Base-by-base conservation (phyloP, 2,888 invertebrate species). In the Sipunculus nudus region DNA sequence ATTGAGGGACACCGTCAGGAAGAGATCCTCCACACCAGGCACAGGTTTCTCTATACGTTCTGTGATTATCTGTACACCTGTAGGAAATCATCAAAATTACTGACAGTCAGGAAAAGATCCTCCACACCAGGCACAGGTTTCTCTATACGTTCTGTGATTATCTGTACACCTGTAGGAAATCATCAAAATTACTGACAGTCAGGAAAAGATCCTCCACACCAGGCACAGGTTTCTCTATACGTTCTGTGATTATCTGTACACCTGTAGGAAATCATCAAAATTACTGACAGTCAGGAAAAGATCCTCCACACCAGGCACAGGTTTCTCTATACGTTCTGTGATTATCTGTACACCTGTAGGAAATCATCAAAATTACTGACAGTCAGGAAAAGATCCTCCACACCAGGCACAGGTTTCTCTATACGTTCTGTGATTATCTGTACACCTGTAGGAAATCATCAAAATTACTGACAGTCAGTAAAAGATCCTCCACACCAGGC, bases 131-230 rank as follows among this genome's bases (percentile, higher is more conserved):
- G 52, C 8, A 78, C 68, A 8, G 81, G 74, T 2, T 66, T 63
- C 19, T 74, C 72, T 29, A 82, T 67, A 8, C 81, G 67, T 48
- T 71, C 75, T n/a, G 80, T 81, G 4, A 81, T 54, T 25, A 64
- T 71, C 60, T 73, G 65, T 23, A 66, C 56, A 26, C 78, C 81
- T 80, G 70, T 6, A 59, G 53, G 52, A 49, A 29, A 41, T 28
- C n/a, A n/a, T n/a, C n/a, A n/a, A n/a, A n/a, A n/a, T n/a, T n/a
- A n/a, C n/a, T n/a, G 4, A 82, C 68, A 26, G 75, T 75, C 6
- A 81, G 66, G 61, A 82, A 80, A 48, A 75, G 41, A 59, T 82
- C 83, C 45, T 79, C 78, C 13, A 83, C 67, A 1, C 75, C 75
- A 5, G 70, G 52, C 8, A 78, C 68, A 8, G 81, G 74, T 2